A percentile compares a stretch with the other conserved stretches of the same genome.
Conservation (phyloP, 1,140 invertebrate genomes). For the Panagrolaimus sp. region DNA sequence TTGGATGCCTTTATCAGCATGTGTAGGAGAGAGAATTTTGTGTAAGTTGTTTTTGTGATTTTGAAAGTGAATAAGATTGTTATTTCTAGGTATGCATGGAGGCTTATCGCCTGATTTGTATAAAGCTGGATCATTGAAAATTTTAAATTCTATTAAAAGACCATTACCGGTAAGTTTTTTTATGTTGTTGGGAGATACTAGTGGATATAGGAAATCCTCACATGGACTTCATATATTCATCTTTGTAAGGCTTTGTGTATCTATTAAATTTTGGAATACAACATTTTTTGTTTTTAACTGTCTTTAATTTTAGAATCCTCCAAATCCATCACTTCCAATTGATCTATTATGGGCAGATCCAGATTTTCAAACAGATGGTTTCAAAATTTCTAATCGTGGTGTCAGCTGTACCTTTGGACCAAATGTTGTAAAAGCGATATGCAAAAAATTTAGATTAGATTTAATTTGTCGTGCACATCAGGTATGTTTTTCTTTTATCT, state of each 20-base stretch:
- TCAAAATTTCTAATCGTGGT: conserved; percentile 13
- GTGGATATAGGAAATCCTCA: too few relatives aligned
- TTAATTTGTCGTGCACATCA: conserved; percentile 22
- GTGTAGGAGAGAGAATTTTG: conserved; percentile 78
- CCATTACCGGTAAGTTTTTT: conserved; percentile 11
- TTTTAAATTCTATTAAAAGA: neutral
- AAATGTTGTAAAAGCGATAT: conserved; percentile 8
- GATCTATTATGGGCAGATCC: conserved; percentile 27
- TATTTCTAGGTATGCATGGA: conserved; percentile 69
- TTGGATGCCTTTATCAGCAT: conserved; percentile 65
- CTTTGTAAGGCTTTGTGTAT: too few relatives aligned
- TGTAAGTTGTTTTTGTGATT: too few relatives aligned
- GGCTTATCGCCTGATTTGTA: conserved; percentile 71
- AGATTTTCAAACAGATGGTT: conserved; percentile 6
- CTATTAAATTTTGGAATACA: too few relatives aligned
- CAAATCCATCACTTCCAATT: conserved; percentile 22
- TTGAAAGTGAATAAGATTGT: too few relatives aligned
- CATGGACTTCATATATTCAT: too few relatives aligned
- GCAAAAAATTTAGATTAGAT: conserved; percentile 8
- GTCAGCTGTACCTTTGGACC: conserved; percentile 13
- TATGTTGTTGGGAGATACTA: neutral
- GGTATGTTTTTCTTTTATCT: neutral
- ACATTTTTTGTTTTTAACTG: neutral
- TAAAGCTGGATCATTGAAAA: conserved; percentile 1
- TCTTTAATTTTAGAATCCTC: conserved; percentile 17